Conservation (phyloP, 2,888 invertebrate species). For the Caenorhabditis japonica region DNA sequence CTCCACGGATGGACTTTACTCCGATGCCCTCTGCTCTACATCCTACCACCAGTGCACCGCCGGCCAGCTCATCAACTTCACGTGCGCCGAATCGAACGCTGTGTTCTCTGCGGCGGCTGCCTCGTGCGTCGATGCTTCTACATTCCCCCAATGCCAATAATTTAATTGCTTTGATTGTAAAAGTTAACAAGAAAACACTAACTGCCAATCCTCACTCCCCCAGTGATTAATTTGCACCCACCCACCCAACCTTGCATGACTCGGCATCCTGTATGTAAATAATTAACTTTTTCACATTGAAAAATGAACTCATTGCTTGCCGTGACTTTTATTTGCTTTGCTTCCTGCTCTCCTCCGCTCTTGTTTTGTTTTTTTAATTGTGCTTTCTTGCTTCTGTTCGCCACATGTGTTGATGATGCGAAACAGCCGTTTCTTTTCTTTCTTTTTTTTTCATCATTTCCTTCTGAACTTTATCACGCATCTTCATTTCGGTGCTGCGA, state of each 20-base stretch:
- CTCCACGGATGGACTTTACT: constrained; percentile 31
- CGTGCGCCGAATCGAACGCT: constrained; percentile 21
- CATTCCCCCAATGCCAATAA: constrained; percentile 32
- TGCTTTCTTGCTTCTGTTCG: constrained; percentile 34
- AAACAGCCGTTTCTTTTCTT: constrained; percentile 24
- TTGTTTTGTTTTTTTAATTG: no score
- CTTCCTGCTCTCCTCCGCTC: constrained; percentile 22
- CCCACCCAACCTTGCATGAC: background rate
- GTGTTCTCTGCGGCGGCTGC: constrained; percentile 38
- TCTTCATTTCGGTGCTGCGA: no score
- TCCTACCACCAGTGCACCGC: constrained; percentile 35
- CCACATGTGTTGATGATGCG: constrained; percentile 38
- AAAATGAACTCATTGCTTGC: no score
- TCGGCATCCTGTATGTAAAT: constrained; percentile 6
- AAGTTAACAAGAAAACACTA: no score
- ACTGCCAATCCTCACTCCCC: constrained; percentile 12
- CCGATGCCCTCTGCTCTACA: constrained; percentile 22
- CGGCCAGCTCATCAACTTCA: constrained; percentile 36
- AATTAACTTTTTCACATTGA: constrained; percentile 38
- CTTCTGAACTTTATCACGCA: constrained; percentile 43
- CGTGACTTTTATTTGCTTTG: constrained; percentile 14
- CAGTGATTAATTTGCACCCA: constrained; percentile 19
- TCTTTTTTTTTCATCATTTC: background rate
- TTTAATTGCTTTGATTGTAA: background rate
- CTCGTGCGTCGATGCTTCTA: constrained; percentile 29